Evolutionary conservation across 2,797 vertebrate genomes (phyloP), one percentile per base, ranked within the genome.

Genomic region (Ataeniobius toweri): DNA sequence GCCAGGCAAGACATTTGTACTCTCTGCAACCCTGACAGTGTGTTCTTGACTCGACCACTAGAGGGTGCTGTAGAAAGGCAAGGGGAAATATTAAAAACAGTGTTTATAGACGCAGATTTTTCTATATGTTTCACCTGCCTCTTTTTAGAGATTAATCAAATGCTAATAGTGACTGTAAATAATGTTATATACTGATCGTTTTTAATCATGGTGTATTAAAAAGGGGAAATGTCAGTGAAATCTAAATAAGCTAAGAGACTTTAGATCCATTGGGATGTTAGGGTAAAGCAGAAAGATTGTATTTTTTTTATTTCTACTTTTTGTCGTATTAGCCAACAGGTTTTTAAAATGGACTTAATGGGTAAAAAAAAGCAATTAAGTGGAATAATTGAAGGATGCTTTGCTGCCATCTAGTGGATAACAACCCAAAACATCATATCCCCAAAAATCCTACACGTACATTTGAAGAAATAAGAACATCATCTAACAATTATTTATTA

Each of bases 391-490:
- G 12, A 41, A 16, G 24, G 1, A 44, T 24, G 7, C 22, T 73
- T 58, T 73, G 53, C 71, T 58, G n/a, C 22, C 71, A 73, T 44
- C 71, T 58, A 44, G 71, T 73, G 71, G 71, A 44, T 13, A n/a
- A 68, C n/a, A 68, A 41, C 36, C 24, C 44, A 68, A 14, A 44
- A 68, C 22, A 67, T 44, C 22, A 56, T n/a, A 10, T 24, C 39
- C 24, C 22, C 4, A 41, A 39, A 68, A 24, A 13, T 22, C 20
- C 9, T n/a, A 44, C 1, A 67, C 3, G 9, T 41, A 67, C 20
- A 65, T 20, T 65, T 65, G 4, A 22, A 39, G 39, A 63, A 28
- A 18, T 31, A n/a, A 59, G 26, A 59, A 59, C 28, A 28, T 59
- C 14, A 28, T 14, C 13, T 36, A 36, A 36, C 36, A 36, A 10